A percentile compares a stretch with the other conserved stretches of the same genome.
Conservation (phyloP, 2,888 invertebrate genomes). For the Cephus sareptanus region DNA sequence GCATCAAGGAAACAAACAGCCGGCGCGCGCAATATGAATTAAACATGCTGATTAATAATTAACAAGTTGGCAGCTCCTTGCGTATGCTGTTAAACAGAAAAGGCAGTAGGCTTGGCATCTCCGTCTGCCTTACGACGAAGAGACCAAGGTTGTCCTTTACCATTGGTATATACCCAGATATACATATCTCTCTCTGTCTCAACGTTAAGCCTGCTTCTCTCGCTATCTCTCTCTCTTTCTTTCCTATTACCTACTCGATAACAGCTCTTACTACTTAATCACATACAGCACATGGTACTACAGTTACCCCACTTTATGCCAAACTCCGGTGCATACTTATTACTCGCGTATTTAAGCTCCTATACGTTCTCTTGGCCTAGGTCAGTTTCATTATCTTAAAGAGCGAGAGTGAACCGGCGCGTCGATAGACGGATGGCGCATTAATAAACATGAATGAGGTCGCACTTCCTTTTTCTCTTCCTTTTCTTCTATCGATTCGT, state of each 20-base stretch:
- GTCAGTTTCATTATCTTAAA: conserved; percentile 59
- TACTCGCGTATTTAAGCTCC: conserved; percentile 6
- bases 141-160: background rate
- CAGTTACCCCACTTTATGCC: conserved; percentile 16
- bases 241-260: conserved; percentile 2
- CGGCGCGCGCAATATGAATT: conserved; percentile 64
- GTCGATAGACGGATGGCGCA: conserved; percentile 51
- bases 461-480: conserved; percentile 12
- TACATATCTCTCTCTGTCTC: background rate
- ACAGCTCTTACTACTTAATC: conserved; percentile 18
- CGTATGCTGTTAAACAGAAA: conserved; percentile 42
- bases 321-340: conserved; percentile 23
- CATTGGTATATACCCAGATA: background rate
- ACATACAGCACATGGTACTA: conserved; percentile 4
- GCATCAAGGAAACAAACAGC: conserved; percentile 65
- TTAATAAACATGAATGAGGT: conserved; percentile 58
- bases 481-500: background rate
- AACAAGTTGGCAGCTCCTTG: conserved; percentile 59
- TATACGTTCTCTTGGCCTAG: conserved; percentile 41
- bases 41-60: conserved; percentile 66
- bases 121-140: background rate
- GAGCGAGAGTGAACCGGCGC: conserved; percentile 41
- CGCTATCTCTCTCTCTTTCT: conserved; percentile 16
- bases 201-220: conserved; percentile 8
- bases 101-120: background rate